A percentile compares a stretch with the other conserved stretches of the same genome.
Evolutionary conservation across 2,888 invertebrate species (phyloP).

Genomic region (Andrena trimmerana): DNA sequence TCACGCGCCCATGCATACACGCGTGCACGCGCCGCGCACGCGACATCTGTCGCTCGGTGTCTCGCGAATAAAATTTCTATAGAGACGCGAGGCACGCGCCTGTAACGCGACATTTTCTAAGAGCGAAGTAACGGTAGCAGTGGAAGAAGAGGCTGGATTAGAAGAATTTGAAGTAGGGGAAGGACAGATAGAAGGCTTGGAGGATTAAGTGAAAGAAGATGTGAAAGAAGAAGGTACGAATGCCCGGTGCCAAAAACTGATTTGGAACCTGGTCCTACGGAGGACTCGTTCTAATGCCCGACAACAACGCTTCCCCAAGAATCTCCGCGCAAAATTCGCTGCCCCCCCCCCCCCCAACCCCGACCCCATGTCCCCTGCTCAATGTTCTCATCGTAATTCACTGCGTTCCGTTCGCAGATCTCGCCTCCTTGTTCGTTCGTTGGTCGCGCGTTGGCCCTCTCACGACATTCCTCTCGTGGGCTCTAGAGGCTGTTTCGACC

Average conservation of each 20-base stretch:
- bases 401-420: constrained; percentile 45
- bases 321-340: constrained; percentile 40
- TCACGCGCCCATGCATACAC: constrained; percentile 15
- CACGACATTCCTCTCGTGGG: constrained; percentile 65
- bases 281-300: constrained; percentile 70
- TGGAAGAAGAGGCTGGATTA: constrained; percentile 26
- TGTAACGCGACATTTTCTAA: constrained; percentile 58
- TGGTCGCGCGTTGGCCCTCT: constrained; percentile 75
- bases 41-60: constrained; percentile 3
- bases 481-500: constrained; percentile 44
- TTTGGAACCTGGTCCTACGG: constrained; percentile 56
- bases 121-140: constrained; percentile 35
- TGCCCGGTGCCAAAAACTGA: constrained; percentile 63
- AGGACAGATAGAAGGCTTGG: constrained; percentile 31
- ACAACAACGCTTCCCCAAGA: constrained; percentile 55
- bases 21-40: constrained; percentile 1
- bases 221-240: constrained; percentile 65
- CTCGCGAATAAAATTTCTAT: constrained; percentile 48
- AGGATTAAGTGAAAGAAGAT: constrained; percentile 33
- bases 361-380: constrained; percentile 27
- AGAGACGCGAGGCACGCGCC: constrained; percentile 54
- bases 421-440: constrained; percentile 47
- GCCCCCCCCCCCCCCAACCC: constrained; percentile 22
- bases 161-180: constrained; percentile 25
- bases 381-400: constrained; percentile 13